Evolutionary conservation across 2,888 invertebrate genomes (phyloP).

Genomic region (Torymus texanus): DNA sequence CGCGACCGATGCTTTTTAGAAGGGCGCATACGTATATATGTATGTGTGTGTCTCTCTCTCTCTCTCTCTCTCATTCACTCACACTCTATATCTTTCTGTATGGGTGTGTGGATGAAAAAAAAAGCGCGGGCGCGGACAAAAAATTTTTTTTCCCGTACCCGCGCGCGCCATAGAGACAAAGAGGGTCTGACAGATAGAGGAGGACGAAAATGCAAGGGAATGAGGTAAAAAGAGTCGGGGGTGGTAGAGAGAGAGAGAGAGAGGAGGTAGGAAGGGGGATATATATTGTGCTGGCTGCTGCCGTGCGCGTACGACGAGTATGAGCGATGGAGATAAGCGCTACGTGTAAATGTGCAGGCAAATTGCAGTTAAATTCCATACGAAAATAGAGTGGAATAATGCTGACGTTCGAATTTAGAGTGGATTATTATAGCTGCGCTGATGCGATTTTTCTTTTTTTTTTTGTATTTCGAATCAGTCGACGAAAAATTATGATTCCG

Average conservation of each 20-base stretch:
- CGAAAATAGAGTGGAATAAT: conserved; percentile 17
- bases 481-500: too few species aligned
- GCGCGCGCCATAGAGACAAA: conserved; percentile 20
- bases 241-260: too few species aligned
- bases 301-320: neutral
- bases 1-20: conserved; percentile 53
- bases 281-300: too few species aligned
- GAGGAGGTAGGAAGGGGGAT: too few species aligned
- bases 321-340: conserved; percentile 10
- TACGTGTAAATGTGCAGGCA: conserved; percentile 32
- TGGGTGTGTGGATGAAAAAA: conserved; percentile 10
- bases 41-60: conserved; percentile 10
- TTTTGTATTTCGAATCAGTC: neutral
- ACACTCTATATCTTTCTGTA: conserved; percentile 45
- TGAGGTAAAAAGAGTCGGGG: conserved; percentile 44
- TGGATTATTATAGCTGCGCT: neutral
- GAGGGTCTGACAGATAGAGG: conserved; percentile 33
- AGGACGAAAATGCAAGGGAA: conserved; percentile 45
- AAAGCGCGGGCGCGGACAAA: conserved; percentile 8
- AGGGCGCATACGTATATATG: conserved; percentile 33
- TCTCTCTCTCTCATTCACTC: too few species aligned
- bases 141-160: neutral
- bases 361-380: conserved; percentile 39
- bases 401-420: conserved; percentile 4
- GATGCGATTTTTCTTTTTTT: neutral